Evolutionary conservation across 2,888 invertebrate species (phyloP), one percentile per base, ranked within the genome.

Genomic region (Antheraea assamensis): DNA sequence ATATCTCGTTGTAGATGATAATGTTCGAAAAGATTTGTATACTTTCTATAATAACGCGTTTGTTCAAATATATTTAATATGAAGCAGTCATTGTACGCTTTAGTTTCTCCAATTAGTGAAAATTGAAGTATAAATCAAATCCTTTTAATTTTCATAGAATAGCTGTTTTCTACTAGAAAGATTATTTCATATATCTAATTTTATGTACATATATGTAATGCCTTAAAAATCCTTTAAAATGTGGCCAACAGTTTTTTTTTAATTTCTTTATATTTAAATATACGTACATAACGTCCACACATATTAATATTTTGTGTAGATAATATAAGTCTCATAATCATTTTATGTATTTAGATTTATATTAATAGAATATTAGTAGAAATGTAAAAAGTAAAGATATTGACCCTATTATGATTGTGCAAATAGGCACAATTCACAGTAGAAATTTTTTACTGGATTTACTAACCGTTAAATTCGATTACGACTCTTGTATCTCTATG

Each of bases 381-480:
- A 64, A 13, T 52, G 55, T 68, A 68, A 64, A 52, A 71, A 72
- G 64, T 55, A 55, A 42, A 42, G 64, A 66, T 35, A 30, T 27
- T 68, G 71, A 55, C 83, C 85, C 79, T 76, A 85, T 79, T 80
- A 81, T 84, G 88, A 88, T 89, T 88, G 88, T 88, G 79, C 82
- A 83, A 82, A 78, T 80, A 83, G 85, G 87, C 88, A 88, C 89
- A 88, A 86, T 81, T 78, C 79, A 79, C 78, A 68, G 35, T 81
- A 82, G 76, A 76, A 80, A 82, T 84, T 88, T 89, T 90, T 91
- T 90, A 85, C 82, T 78, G 82, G 76, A 82, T 82, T 82, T 88
- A 89, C 89, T 89, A 89, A 89, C 90, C 92, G 92, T 91, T 86
- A 91, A 93, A 93, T 91, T 91, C 86, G 88, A 93, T 93, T 92